These are phyloP conservation scores for Ligdia adustata DNA, from an alignment of 2,888 invertebrate genomes.

Conservation along the genomic window DNA sequence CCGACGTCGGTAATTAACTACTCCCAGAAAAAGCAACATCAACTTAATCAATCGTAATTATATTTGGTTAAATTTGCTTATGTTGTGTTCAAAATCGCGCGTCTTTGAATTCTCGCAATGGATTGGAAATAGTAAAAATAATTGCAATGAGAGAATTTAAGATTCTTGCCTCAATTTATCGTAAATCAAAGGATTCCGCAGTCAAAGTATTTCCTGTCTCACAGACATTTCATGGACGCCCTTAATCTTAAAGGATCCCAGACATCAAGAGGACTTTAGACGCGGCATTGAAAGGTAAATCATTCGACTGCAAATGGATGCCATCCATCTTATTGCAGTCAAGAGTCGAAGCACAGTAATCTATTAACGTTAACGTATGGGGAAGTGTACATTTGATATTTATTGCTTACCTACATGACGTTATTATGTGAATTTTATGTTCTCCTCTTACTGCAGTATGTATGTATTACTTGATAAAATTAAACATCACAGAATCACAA, in stretches of 20 bases:
- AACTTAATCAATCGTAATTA: no score
- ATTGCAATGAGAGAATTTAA: no score
- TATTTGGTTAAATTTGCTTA: no score
- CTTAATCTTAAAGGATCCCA: slow-evolving; percentile 8
- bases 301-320: slow-evolving; percentile 50
- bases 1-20: no score
- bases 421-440: slow-evolving; percentile 15
- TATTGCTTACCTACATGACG: slow-evolving; percentile 30
- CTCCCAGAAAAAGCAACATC: no score
- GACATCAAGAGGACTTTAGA: slow-evolving; percentile 25
- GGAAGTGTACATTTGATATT: slow-evolving; percentile 43
- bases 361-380: slow-evolving; percentile 52
- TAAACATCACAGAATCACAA: no score
- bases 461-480: no score
- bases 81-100: no score
- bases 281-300: slow-evolving; percentile 40
- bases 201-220: slow-evolving; percentile 12
- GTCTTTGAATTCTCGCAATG: no score
- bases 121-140: background rate
- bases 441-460: no score
- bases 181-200: slow-evolving; percentile 20
- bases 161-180: background rate
- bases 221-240: slow-evolving; percentile 4
- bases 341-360: slow-evolving; percentile 48
- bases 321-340: slow-evolving; percentile 57